Percentiles rank a stretch among this genome's conserved stretches.
Evolutionary conservation across 2,888 invertebrate genomes (phyloP).

Genomic region (Therioaphis trifolii): DNA sequence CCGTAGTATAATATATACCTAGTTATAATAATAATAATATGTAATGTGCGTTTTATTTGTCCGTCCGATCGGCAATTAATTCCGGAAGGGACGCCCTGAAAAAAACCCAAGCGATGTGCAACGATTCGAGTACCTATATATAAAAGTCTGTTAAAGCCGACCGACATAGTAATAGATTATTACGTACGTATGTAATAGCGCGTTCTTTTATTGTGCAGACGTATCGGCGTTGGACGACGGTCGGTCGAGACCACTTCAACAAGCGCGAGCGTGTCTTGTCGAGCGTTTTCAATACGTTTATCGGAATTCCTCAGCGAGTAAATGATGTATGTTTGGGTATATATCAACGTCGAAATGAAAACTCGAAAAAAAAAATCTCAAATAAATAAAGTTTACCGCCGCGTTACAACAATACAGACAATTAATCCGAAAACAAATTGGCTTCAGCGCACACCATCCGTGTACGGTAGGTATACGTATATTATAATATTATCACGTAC

Average conservation of each 20-base stretch:
- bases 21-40: too few species aligned
- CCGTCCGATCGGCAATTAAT: constrained; percentile 28
- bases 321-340: not conserved
- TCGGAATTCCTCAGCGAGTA: too few species aligned
- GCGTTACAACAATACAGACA: constrained; percentile 18
- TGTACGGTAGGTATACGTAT: not conserved
- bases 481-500: not conserved
- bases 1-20: too few species aligned
- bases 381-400: not conserved
- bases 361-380: not conserved
- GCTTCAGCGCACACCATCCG: not conserved
- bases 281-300: constrained; percentile 9
- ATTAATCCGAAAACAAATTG: constrained; percentile 54
- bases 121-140: constrained; percentile 37
- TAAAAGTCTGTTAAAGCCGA: constrained; percentile 36
- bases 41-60: constrained; percentile 7
- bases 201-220: too few species aligned
- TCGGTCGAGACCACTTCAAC: constrained; percentile 40
- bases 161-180: too few species aligned
- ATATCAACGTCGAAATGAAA: not conserved
- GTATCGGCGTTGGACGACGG: too few species aligned
- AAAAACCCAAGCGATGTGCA: constrained; percentile 10
- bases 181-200: too few species aligned
- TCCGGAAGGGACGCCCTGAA: constrained; percentile 35
- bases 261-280: not conserved